phyloP scores from a whole-genome alignment of 1,140 invertebrate species.

The Aphelenchoides besseyi region DNA sequence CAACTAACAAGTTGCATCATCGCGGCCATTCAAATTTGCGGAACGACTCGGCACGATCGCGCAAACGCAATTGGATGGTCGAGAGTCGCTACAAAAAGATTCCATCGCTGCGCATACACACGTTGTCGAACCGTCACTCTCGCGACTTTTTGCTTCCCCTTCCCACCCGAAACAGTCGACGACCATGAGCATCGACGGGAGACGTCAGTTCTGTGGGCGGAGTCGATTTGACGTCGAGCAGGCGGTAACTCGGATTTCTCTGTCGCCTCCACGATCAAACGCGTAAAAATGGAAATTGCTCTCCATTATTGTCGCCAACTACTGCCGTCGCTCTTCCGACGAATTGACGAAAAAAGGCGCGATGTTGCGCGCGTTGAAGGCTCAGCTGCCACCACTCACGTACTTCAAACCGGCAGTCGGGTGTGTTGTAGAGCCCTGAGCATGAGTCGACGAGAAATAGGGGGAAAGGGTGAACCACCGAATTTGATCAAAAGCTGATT shows the following conservation, averaged over 20 bases:
- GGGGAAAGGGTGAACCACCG: no score
- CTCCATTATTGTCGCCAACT: neutral
- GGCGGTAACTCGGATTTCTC: neutral
- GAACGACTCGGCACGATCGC: no score
- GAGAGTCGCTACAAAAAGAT: neutral
- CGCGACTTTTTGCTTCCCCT: neutral
- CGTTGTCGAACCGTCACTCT: neutral
- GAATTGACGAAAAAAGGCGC: neutral
- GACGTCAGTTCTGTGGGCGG: no score
- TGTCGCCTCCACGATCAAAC: no score
- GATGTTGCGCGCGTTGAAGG: neutral
- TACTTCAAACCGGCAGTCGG: no score
- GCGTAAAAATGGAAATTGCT: conserved; percentile 6
- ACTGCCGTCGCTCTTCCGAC: neutral
- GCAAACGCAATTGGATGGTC: neutral
- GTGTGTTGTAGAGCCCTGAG: no score
- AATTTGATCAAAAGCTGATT: neutral
- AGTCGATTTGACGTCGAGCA: neutral
- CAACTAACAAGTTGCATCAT: neutral
- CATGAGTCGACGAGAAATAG: conserved; percentile 1
- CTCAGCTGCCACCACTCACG: neutral
- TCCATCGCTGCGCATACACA: neutral
- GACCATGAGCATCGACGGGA: neutral
- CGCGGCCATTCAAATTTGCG: no score
- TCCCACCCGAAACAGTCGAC: neutral